Percentiles rank a stretch among this genome's conserved stretches.
Evolutionary conservation across 2,113 vertebrate genomes (phyloP).

Genomic region (Catharus fuscescens): DNA sequence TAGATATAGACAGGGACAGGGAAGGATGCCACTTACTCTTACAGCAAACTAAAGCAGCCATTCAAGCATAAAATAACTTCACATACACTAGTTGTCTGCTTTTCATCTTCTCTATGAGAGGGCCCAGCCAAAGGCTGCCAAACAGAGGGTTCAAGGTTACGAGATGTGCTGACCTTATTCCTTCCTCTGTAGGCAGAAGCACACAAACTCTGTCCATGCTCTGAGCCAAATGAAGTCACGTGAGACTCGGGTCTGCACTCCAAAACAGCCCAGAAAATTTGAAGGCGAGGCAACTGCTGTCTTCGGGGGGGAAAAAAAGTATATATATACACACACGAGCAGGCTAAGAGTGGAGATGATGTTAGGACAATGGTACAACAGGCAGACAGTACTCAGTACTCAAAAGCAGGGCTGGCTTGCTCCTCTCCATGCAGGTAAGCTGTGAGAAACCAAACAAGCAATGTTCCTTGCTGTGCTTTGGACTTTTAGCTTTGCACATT

Average conservation of each 20-base stretch:
- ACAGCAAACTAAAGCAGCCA: not conserved
- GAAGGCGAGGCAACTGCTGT: not conserved
- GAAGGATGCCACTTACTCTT: not conserved
- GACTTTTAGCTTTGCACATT: not conserved
- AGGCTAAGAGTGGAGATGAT: not conserved
- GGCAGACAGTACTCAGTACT: not conserved
- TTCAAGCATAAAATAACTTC: not conserved
- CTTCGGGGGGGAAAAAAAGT: not conserved
- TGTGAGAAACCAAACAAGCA: not conserved
- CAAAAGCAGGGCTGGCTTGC: not conserved
- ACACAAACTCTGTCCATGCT: not conserved
- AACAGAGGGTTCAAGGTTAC: not conserved
- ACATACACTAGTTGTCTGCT: not conserved
- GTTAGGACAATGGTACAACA: not conserved
- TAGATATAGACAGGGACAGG: not conserved
- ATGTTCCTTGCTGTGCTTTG: not conserved
- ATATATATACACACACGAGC: rapidly evolving
- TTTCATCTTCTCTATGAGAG: not conserved
- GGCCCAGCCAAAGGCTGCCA: not conserved
- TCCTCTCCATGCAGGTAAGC: not conserved
- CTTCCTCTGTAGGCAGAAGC: not conserved
- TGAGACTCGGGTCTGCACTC: not conserved
- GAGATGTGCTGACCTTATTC: not conserved
- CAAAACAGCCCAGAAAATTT: not conserved
- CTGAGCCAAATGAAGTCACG: rapidly evolving